Evolutionary conservation across 1,140 invertebrate genomes (phyloP), one percentile per base, ranked within the genome.

Genomic region (Coelopa frigida): DNA sequence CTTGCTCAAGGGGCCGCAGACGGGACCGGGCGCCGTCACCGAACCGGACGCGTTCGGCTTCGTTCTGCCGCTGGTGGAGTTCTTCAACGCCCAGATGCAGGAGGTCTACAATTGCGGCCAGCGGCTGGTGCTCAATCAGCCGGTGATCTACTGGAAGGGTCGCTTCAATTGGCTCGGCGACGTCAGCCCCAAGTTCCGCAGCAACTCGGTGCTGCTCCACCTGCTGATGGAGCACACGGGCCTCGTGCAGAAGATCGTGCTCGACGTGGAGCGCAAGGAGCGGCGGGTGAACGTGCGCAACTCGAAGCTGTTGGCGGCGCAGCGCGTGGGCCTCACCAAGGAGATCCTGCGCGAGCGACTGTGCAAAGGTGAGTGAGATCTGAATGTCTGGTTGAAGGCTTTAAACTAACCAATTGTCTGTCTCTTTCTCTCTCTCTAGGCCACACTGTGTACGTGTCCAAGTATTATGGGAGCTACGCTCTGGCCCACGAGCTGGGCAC

Each of bases 391-490:
- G n/a, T 29, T 10, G 8, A 29, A 29, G n/a, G 27, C n/a, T n/a
- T 29, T 38, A 17, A 20, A 12, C 15, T 15, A 15, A 38, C 14
- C 17, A 23, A 24, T 40, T 21, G 3, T 8, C 7, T 37, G 15
- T 37, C 10, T 21, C 18, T 15, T 2, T 14, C 22, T 37, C 12
- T 15, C 12, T 21, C 11, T 8, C 3, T 17, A 40, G 38, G 59
- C 12, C 59, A 49, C 17, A 60, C 54, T 18, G 49, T 61, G 7
- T 61, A 59, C 15, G 53, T 42, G 2, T 61, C 57, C 18, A 59
- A 61, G 33, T 59, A 59, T 38, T 61, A 61, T 24, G 57, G 59
- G 12, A 62, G 59, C 44, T 61, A 59, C 37, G 59, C 57, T 0
- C 37, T 61, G 14, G 59, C 59, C 2, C 27, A 53, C 18, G 57